phyloP scores from a whole-genome alignment of 2,113 vertebrate species.

The Haemorhous mexicanus region DNA sequence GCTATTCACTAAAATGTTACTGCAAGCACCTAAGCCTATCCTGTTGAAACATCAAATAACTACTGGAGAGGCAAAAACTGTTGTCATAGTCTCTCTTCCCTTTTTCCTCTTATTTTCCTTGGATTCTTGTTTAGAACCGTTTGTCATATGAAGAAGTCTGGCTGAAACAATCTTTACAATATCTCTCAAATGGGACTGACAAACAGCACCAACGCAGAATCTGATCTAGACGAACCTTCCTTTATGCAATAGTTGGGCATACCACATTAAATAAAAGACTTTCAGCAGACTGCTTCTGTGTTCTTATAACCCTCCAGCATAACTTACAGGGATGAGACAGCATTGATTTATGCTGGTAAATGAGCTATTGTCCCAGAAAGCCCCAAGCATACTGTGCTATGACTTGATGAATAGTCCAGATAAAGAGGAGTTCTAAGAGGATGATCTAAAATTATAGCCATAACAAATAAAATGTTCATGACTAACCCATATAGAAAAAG shows the following conservation, averaged over 20 bases:
- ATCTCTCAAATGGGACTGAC: not conserved
- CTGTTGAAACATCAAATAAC: not conserved
- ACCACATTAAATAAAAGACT: conserved; percentile 65
- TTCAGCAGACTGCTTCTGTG: conserved; percentile 59
- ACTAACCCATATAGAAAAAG: not conserved
- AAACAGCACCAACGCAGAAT: conserved; percentile 33
- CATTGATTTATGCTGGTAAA: conserved; percentile 63
- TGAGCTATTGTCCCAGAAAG: conserved; percentile 64
- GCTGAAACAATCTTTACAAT: conserved; percentile 24
- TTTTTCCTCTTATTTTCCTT: not conserved
- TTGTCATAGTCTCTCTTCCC: not conserved
- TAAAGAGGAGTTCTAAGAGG: conserved; percentile 32
- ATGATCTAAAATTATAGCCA: conserved; percentile 31
- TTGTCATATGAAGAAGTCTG: conserved; percentile 34
- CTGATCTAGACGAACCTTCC: conserved; percentile 59
- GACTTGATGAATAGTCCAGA: conserved; percentile 12
- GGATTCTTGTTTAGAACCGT: conserved; percentile 55
- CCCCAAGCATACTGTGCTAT: conserved; percentile 44
- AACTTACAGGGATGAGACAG: conserved; percentile 63
- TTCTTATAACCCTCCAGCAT: conserved; percentile 64
- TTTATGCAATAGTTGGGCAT: conserved; percentile 58
- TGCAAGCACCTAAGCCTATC: not conserved
- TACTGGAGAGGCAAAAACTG: not conserved
- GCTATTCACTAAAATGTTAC: not conserved
- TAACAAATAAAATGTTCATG: conserved; percentile 10